These are phyloP conservation scores for Eupithecia tripunctaria DNA, from an alignment of 2,888 invertebrate genomes.

Conservation along the genomic window DNA sequence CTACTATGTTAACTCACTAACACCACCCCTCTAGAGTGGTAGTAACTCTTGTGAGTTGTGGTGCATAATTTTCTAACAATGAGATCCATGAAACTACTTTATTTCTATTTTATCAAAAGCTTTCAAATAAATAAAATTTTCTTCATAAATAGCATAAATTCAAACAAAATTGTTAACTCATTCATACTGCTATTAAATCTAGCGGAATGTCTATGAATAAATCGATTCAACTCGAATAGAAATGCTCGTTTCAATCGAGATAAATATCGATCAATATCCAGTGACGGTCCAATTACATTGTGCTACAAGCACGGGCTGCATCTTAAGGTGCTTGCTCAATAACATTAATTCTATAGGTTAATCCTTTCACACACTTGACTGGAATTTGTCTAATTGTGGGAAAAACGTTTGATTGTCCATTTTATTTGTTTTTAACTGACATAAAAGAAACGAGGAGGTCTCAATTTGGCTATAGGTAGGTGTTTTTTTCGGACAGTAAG, in stretches of 20 bases:
- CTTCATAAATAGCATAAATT: not conserved
- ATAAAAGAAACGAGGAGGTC: no score
- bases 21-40: no score
- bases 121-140: not conserved
- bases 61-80: no score
- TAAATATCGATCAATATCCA: slow-evolving; percentile 77
- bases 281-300: slow-evolving; percentile 79
- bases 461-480: no score
- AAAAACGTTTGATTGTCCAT: not conserved
- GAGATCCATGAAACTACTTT: no score
- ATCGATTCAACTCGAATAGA: slow-evolving; percentile 58
- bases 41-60: no score
- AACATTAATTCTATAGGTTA: slow-evolving; percentile 22
- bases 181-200: slow-evolving; percentile 40
- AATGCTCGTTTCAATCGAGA: slow-evolving; percentile 65
- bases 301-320: slow-evolving; percentile 49
- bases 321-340: slow-evolving; percentile 49
- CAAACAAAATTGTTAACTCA: slow-evolving; percentile 27
- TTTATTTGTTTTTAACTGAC: no score
- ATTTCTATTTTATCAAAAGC: no score
- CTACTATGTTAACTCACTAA: no score
- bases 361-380: slow-evolving; percentile 9
- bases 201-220: slow-evolving; percentile 51
- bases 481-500: no score
- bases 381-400: slow-evolving; percentile 2